Percentiles rank a stretch among this genome's conserved stretches.
Conservation (phyloP, 2,888 invertebrate genomes). For the Calliopum simillimum region DNA sequence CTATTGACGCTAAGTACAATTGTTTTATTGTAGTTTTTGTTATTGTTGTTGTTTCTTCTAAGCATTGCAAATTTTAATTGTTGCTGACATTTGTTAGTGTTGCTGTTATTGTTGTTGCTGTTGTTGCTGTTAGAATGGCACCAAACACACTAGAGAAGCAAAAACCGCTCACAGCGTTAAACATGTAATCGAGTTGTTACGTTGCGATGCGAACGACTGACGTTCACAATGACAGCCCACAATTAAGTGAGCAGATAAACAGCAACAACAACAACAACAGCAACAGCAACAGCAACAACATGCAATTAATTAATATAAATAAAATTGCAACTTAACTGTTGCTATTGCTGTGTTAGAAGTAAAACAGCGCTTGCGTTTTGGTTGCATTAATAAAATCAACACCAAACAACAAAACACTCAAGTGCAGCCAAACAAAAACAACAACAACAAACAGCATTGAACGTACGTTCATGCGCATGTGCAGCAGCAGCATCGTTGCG, state of each 20-base stretch:
- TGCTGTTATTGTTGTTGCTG: background rate
- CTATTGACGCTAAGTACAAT: constrained; percentile 15
- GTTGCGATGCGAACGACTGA: constrained; percentile 39
- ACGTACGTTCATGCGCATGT: constrained; percentile 25
- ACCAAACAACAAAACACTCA: constrained; percentile 15
- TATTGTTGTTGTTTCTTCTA: background rate
- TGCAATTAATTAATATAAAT: constrained; percentile 31
- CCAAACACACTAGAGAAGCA: too few species aligned
- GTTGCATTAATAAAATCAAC: constrained; percentile 41
- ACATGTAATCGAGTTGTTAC: constrained; percentile 62
- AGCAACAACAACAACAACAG: constrained; percentile 49
- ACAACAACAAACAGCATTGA: constrained; percentile 31
- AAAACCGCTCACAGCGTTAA: constrained; percentile 49
- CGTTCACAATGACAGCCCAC: constrained; percentile 54
- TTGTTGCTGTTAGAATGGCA: constrained; percentile 19
- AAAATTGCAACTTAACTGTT: constrained; percentile 15
- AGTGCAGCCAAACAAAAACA: too few species aligned
- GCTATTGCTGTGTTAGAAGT: constrained; percentile 3
- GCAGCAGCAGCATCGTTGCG: background rate
- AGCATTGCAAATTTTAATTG: constrained; percentile 26
- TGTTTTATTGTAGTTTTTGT: constrained; percentile 12
- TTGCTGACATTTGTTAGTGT: constrained; percentile 30
- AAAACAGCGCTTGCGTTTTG: constrained; percentile 18
- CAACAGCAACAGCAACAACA: constrained; percentile 14
- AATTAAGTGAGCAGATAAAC: constrained; percentile 47